phyloP scores from a whole-genome alignment of 2,888 invertebrate genomes.

The Notocelia uddmanniana region DNA sequence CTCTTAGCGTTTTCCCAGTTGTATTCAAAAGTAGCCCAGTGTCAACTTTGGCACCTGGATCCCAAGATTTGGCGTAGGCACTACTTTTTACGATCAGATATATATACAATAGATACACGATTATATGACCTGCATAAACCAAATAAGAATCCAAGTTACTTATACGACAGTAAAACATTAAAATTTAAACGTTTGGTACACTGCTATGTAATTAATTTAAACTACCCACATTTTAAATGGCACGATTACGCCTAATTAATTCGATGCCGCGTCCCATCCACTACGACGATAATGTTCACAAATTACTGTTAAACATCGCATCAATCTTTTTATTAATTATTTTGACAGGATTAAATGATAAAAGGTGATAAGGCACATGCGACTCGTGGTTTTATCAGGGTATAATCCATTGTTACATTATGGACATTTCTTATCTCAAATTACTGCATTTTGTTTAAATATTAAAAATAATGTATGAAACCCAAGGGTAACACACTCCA shows the following conservation, averaged over 20 bases:
- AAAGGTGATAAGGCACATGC: slow-evolving; percentile 61
- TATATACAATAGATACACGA: no score
- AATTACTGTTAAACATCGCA: slow-evolving; percentile 67
- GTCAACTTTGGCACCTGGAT: no score
- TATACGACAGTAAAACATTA: background rate
- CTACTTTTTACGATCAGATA: no score
- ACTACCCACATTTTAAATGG: slow-evolving; percentile 41
- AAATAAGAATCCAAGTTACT: background rate
- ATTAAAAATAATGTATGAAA: no score
- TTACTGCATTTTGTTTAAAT: background rate
- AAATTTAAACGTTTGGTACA: background rate
- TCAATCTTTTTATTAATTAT: slow-evolving; percentile 67
- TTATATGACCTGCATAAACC: no score
- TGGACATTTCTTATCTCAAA: background rate
- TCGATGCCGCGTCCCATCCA: slow-evolving; percentile 56
- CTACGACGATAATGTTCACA: slow-evolving; percentile 60
- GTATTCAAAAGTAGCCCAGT: no score
- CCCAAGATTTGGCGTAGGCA: no score
- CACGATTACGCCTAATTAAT: slow-evolving; percentile 51
- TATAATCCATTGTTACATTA: slow-evolving; percentile 16
- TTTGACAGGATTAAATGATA: slow-evolving; percentile 63
- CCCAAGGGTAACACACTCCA: no score
- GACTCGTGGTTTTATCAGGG: slow-evolving; percentile 40
- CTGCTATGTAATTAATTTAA: slow-evolving; percentile 25
- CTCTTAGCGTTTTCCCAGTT: no score